These are phyloP conservation scores for Amphiprion ocellaris DNA, from an alignment of 2,113 vertebrate genomes.

Conservation along the genomic window DNA sequence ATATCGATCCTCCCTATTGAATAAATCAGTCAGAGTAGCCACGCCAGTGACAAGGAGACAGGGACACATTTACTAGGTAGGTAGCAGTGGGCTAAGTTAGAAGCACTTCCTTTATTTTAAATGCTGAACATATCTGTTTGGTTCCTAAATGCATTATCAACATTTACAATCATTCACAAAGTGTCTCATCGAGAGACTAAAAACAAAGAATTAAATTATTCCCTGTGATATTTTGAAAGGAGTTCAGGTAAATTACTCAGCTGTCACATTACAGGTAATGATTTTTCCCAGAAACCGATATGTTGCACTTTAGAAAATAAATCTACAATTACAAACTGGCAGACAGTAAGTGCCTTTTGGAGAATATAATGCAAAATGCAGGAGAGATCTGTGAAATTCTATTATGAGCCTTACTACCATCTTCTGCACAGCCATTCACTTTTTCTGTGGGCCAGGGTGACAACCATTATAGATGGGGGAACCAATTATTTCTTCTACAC, in stretches of 20 bases:
- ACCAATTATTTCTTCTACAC: slow-evolving; percentile 80
- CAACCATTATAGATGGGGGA: slow-evolving; percentile 77
- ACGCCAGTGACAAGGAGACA: slow-evolving; percentile 36
- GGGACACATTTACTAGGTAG: slow-evolving; percentile 24
- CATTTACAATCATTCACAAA: background rate
- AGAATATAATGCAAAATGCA: slow-evolving; percentile 31
- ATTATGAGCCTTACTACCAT: slow-evolving; percentile 50
- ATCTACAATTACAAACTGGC: slow-evolving; percentile 47
- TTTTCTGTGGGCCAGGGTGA: slow-evolving; percentile 58
- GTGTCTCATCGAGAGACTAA: background rate
- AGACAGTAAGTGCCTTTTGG: slow-evolving; percentile 47
- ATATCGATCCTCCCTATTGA: slow-evolving; percentile 48
- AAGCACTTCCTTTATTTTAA: background rate
- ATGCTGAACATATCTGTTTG: background rate
- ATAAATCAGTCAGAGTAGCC: slow-evolving; percentile 22
- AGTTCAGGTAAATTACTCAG: background rate
- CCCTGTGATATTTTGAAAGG: background rate
- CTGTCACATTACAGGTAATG: slow-evolving; percentile 24
- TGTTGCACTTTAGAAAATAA: slow-evolving; percentile 31
- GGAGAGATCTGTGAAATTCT: slow-evolving; percentile 53
- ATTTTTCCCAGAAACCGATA: slow-evolving; percentile 34
- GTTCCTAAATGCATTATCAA: slow-evolving; percentile 3
- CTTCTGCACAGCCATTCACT: slow-evolving; percentile 43
- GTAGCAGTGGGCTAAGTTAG: background rate
- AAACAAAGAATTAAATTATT: slow-evolving; percentile 35